Evolutionary conservation across 2,888 invertebrate genomes (phyloP).

Genomic region (Nymphalis polychloros): DNA sequence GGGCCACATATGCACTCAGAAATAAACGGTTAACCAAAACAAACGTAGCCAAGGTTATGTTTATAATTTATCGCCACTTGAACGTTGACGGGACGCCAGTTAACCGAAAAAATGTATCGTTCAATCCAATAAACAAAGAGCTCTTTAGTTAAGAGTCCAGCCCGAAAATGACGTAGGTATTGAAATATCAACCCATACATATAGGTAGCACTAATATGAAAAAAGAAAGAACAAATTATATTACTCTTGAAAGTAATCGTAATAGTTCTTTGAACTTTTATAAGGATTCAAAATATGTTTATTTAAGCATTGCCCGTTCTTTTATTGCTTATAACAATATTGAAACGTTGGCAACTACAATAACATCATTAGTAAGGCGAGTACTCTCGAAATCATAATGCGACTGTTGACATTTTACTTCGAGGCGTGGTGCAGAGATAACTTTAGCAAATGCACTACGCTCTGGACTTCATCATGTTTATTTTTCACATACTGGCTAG

Average conservation of each 20-base stretch:
- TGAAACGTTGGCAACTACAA: conserved; percentile 38
- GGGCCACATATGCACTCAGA: conserved; percentile 64
- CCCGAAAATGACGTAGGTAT: conserved; percentile 24
- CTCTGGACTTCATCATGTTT: conserved; percentile 60
- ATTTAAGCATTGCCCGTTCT: background rate
- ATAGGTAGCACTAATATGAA: background rate
- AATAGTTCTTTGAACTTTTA: background rate
- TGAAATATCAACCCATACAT: conserved; percentile 10
- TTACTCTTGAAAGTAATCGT: background rate
- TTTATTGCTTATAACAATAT: conserved; percentile 25
- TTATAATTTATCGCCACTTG: conserved; percentile 78
- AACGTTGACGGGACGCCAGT: conserved; percentile 62
- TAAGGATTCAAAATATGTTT: conserved; percentile 3
- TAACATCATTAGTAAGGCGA: conserved; percentile 54
- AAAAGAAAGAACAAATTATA: background rate
- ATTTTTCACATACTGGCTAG: conserved; percentile 68
- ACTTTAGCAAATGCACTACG: conserved; percentile 74
- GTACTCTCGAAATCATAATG: conserved; percentile 65
- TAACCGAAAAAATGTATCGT: conserved; percentile 59
- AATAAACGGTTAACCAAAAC: conserved; percentile 69
- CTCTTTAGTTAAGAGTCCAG: conserved; percentile 45
- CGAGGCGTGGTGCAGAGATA: conserved; percentile 67
- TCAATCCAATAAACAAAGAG: conserved; percentile 64
- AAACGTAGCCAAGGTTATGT: conserved; percentile 75
- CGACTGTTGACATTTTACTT: conserved; percentile 72